phyloP scores from a whole-genome alignment of 2,797 vertebrate species.

The Leptodactylus fallax region DNA sequence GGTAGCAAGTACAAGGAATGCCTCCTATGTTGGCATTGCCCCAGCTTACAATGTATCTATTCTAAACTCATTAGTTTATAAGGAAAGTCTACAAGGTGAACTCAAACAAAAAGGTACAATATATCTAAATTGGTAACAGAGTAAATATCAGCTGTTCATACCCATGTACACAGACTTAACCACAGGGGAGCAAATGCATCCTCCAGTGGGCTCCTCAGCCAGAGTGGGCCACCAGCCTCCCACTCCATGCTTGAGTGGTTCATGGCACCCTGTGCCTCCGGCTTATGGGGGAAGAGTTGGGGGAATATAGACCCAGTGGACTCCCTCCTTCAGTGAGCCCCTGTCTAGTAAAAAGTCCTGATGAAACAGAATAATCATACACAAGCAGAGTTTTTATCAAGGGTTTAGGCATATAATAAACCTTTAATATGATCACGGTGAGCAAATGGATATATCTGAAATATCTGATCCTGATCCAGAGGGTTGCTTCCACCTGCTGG shows the following conservation, averaged over 20 bases:
- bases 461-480: not conserved
- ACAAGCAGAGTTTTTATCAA: not conserved
- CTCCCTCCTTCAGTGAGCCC: too few species aligned
- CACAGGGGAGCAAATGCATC: too few species aligned
- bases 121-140: not conserved
- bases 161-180: too few species aligned
- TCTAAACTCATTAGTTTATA: not conserved
- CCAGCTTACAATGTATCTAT: not conserved
- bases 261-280: too few species aligned
- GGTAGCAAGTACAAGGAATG: not conserved
- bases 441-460: not conserved
- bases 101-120: not conserved
- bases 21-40: not conserved
- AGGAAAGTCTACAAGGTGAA: not conserved
- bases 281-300: too few species aligned
- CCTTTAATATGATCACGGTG: not conserved
- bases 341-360: not conserved
- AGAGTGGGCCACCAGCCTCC: too few species aligned
- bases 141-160: not conserved
- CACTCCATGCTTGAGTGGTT: too few species aligned
- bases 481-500: conserved; percentile 9
- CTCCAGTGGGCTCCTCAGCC: too few species aligned
- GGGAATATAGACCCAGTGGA: too few species aligned
- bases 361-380: not conserved
- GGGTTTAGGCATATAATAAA: not conserved